Evolutionary conservation across 2,113 vertebrate species (phyloP).

Genomic region (Macaca nemestrina): DNA sequence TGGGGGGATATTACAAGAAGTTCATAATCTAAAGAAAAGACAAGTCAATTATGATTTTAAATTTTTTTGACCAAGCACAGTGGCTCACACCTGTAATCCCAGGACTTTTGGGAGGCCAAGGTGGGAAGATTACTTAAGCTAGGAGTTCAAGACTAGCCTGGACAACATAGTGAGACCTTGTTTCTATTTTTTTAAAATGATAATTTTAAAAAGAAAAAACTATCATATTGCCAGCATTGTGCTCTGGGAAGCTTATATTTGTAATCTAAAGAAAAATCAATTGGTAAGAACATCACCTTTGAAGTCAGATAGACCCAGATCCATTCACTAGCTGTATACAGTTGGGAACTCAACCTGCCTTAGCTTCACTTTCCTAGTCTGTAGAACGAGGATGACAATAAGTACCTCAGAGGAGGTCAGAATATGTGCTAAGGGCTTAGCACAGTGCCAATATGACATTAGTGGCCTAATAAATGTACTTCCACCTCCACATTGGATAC

Average conservation of each 20-base stretch:
- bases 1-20: not conserved
- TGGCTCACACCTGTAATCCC: not conserved
- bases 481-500: not conserved
- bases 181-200: not conserved
- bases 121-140: not conserved
- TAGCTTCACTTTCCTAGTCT: not conserved
- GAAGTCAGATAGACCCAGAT: not conserved
- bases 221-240: not conserved
- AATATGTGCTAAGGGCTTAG: not conserved
- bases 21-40: constrained; percentile 25
- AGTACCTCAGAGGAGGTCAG: not conserved
- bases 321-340: not conserved
- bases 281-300: not conserved
- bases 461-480: not conserved
- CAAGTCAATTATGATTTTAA: not conserved
- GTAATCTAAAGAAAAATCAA: no score
- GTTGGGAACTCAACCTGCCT: not conserved
- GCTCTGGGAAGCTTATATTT: not conserved
- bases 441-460: not conserved
- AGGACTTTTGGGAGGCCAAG: not conserved
- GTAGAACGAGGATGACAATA: not conserved
- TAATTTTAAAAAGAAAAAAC: not conserved
- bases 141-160: not conserved
- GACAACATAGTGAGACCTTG: not conserved
- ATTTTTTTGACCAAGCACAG: not conserved